These are phyloP conservation scores for Unio pictorum DNA, from an alignment of 2,888 invertebrate genomes.

Conservation along the genomic window DNA sequence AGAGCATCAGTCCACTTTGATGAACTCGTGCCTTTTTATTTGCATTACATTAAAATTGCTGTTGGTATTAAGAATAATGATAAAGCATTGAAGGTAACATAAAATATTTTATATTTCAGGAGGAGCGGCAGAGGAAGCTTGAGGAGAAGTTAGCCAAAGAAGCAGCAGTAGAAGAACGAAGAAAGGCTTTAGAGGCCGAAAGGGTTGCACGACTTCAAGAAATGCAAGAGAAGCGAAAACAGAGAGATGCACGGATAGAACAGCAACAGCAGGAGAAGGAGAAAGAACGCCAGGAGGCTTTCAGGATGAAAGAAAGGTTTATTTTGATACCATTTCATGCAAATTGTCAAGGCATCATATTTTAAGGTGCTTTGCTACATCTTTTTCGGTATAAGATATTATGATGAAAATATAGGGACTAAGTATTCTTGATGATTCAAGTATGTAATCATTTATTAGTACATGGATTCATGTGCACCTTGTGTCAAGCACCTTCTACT, in stretches of 20 bases:
- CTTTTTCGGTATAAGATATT: too few species aligned
- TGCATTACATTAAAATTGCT: background rate
- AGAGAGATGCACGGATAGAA: constrained; percentile 85
- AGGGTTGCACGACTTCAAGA: constrained; percentile 76
- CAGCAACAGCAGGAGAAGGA: constrained; percentile 84
- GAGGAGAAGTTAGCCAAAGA: constrained; percentile 97
- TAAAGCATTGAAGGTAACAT: background rate
- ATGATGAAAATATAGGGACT: too few species aligned
- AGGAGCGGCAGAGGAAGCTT: constrained; percentile 86
- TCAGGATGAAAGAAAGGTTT: constrained; percentile 81
- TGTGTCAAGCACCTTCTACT: too few species aligned
- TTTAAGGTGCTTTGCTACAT: too few species aligned
- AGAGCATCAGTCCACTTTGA: too few species aligned
- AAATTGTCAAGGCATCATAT: background rate
- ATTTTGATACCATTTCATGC: constrained; percentile 1
- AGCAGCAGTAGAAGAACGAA: constrained; percentile 92
- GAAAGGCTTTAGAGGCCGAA: constrained; percentile 88
- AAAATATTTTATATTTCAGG: constrained; percentile 75
- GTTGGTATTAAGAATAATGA: background rate
- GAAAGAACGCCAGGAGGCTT: constrained; percentile 83
- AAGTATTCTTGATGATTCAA: too few species aligned
- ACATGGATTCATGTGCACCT: too few species aligned
- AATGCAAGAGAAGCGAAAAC: constrained; percentile 83
- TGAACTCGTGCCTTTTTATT: too few species aligned
- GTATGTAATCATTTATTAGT: too few species aligned